These are phyloP conservation scores for Magallana nippona DNA, from an alignment of 2,888 invertebrate genomes.

Conservation along the genomic window DNA sequence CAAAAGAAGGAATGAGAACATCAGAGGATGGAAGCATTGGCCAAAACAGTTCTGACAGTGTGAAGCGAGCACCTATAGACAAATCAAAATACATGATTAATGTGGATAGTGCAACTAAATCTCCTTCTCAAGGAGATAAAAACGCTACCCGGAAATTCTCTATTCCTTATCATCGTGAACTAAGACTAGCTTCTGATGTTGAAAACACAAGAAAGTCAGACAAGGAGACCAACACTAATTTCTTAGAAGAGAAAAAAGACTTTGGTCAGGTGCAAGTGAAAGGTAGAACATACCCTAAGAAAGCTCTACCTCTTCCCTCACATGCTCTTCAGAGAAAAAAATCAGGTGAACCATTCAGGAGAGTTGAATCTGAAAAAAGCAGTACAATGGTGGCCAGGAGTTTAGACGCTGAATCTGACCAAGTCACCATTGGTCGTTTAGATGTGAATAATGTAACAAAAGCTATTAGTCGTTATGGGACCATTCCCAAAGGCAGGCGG, in stretches of 20 bases:
- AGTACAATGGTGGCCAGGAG: slow-evolving; percentile 59
- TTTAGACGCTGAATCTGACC: slow-evolving; percentile 58
- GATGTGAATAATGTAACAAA: slow-evolving; percentile 97
- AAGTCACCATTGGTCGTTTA: slow-evolving; percentile 88
- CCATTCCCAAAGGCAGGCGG: slow-evolving; percentile 96
- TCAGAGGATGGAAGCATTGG: slow-evolving; percentile 66
- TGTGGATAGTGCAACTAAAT: slow-evolving; percentile 65
- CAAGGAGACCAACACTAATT: slow-evolving; percentile 64
- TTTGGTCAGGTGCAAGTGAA: slow-evolving; percentile 41
- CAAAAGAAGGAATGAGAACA: slow-evolving; percentile 48
- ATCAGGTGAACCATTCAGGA: slow-evolving; percentile 43
- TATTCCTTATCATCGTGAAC: slow-evolving; percentile 54
- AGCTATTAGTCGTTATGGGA: slow-evolving; percentile 94
- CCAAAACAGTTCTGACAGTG: slow-evolving; percentile 69
- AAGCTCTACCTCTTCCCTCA: slow-evolving; percentile 73
- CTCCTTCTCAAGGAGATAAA: slow-evolving; percentile 61
- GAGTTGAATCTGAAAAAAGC: slow-evolving; percentile 39
- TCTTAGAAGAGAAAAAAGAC: slow-evolving; percentile 60
- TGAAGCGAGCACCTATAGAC: slow-evolving; percentile 72
- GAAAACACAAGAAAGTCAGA: slow-evolving; percentile 57
- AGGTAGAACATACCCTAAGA: slow-evolving; percentile 69
- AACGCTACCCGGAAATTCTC: slow-evolving; percentile 67
- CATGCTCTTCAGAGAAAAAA: slow-evolving; percentile 64
- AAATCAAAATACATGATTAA: slow-evolving; percentile 74
- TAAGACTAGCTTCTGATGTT: slow-evolving; percentile 47